These are phyloP conservation scores for Eleginops maclovinus DNA, from an alignment of 2,113 vertebrate genomes.

Conservation along the genomic window DNA sequence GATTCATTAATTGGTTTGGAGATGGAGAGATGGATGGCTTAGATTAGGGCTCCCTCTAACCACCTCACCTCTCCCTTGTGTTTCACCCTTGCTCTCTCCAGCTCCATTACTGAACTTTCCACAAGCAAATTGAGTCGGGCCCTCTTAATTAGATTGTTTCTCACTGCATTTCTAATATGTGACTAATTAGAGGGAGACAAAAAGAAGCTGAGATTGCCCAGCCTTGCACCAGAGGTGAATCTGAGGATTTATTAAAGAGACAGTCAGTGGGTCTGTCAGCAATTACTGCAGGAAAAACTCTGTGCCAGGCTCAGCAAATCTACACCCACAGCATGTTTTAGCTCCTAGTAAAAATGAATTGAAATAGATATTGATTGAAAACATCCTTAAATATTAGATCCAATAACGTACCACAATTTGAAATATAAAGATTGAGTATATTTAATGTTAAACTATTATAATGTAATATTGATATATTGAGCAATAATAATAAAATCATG, in stretches of 20 bases:
- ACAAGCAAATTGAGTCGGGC: constrained; percentile 68
- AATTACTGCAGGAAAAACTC: constrained; percentile 5
- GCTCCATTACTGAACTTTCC: constrained; percentile 68
- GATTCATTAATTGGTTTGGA: constrained; percentile 61
- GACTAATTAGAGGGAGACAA: constrained; percentile 72
- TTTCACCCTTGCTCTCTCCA: constrained; percentile 33
- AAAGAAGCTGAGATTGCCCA: constrained; percentile 52
- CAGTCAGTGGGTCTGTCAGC: constrained; percentile 38
- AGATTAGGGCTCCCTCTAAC: constrained; percentile 50
- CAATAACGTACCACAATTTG: neutral
- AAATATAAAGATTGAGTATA: neutral
- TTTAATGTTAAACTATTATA: neutral
- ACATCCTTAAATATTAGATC: neutral
- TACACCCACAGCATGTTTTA: neutral
- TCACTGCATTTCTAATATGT: constrained; percentile 73
- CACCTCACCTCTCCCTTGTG: constrained; percentile 57
- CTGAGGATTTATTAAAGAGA: constrained; percentile 56
- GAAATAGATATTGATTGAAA: neutral
- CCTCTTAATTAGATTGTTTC: constrained; percentile 78
- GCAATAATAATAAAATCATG: neutral
- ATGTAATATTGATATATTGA: neutral
- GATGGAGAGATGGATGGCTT: constrained; percentile 51
- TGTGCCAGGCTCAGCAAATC: neutral
- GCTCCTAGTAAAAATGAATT: neutral
- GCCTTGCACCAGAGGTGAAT: constrained; percentile 52